Base-by-base conservation (phyloP, 2,888 invertebrate species). In the Lasioglossum marginatum region DNA sequence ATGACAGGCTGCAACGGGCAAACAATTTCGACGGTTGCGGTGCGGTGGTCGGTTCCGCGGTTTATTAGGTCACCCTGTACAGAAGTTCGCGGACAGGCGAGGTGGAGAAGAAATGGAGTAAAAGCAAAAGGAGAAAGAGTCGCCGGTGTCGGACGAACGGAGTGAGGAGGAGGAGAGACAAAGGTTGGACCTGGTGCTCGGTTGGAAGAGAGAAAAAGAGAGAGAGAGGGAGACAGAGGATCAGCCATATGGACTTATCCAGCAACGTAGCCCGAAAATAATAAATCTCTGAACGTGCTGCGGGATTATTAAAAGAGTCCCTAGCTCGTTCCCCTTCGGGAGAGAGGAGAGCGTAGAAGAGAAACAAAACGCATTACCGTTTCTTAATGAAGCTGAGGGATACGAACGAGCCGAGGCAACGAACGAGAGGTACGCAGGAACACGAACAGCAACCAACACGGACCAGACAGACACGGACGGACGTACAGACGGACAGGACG, bases 371-470 rank as follows among this genome's bases (percentile, higher is more conserved):
- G 93, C 94, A 94, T 94, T 94, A 94, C 93, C 93, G 94, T 94
- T 95, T 94, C 95, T 95, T 95, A 95, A 95, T 95, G 95, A 95
- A 95, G 94, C 94, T 93, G 94, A 94, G 93, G 93, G 92, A 93
- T 93, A 92, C 92, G 93, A 92, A 92, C 89, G 88, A 92, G 88
- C 86, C 87, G 87, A 88, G 90, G 87, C 89, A 92, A 90, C 90
- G 91, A 88, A 87, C 90, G 86, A 88, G 84, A 89, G 86, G 87
- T 85, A 88, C 90, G 91, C 81, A 89, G 90, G 87, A 88, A 92
- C 80, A 80, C 81, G 77, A 87, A 88, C 86, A 79, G 87, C 81
- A 73, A 87, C 85, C 82, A 85, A 77, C 72, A 63, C 63, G 31
- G 63, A 31, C 31, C 19, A 16, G 31, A 63, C 63, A 27, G 60